Percentiles rank a stretch among this genome's conserved stretches.
These are phyloP conservation scores for Onychostoma macrolepis DNA, from an alignment of 2,113 vertebrate species.

Conservation along the genomic window DNA sequence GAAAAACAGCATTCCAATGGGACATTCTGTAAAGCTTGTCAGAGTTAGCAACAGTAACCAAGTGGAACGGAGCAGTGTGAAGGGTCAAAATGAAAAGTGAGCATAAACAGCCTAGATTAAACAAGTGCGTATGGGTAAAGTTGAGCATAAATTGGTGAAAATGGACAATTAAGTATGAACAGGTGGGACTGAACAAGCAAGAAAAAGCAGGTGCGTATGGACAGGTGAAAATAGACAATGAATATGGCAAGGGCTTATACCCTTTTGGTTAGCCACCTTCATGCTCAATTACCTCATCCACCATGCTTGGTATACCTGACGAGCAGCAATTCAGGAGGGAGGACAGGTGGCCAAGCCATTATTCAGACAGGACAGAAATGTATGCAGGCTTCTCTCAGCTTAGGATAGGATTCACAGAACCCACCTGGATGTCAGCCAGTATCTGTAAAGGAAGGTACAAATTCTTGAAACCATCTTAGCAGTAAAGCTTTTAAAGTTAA, in stretches of 20 bases:
- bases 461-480: neutral
- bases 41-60: neutral
- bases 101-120: neutral
- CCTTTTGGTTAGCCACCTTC: conserved; percentile 70
- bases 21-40: neutral
- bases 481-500: conserved; percentile 3
- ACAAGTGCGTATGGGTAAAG: neutral
- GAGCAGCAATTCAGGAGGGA: conserved; percentile 55
- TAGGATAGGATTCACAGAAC: conserved; percentile 37
- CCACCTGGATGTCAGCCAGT: conserved; percentile 26
- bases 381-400: conserved; percentile 44
- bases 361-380: conserved; percentile 54
- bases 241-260: conserved; percentile 63
- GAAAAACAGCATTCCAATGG: neutral
- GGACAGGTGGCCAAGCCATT: conserved; percentile 61
- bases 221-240: conserved; percentile 61
- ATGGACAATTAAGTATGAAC: neutral
- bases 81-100: neutral
- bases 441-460: conserved; percentile 20
- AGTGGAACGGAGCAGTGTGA: neutral
- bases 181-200: conserved; percentile 17
- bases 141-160: neutral
- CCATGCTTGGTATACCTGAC: conserved; percentile 65
- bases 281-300: conserved; percentile 67
- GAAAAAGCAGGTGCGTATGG: conserved; percentile 57